A percentile compares a stretch with the other conserved stretches of the same genome.
Conservation (phyloP, 2,113 vertebrate species). For the Aptenodytes patagonicus region DNA sequence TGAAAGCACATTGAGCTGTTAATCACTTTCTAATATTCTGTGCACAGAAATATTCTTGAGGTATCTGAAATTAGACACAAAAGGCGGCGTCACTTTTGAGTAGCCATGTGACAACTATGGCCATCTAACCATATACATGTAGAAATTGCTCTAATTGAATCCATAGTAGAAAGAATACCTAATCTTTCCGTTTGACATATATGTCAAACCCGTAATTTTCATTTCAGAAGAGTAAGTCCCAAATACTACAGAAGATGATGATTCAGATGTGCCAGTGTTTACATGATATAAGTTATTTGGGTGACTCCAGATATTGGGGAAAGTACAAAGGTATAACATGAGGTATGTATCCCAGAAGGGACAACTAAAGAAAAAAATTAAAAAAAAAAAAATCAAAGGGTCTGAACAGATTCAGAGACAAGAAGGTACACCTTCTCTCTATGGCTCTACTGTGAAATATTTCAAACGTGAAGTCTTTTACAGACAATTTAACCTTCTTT, state of each 20-base stretch:
- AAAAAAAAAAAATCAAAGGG: neutral
- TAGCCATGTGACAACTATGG: neutral
- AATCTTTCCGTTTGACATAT: neutral
- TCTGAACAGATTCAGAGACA: neutral
- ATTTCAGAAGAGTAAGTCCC: neutral
- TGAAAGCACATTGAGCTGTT: constrained; percentile 27
- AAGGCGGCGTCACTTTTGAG: neutral
- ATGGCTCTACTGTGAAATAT: neutral
- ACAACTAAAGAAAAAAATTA: neutral
- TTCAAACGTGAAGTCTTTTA: neutral
- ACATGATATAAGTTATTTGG: neutral
- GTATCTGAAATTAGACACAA: constrained; percentile 8
- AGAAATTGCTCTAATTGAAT: neutral
- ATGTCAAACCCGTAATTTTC: neutral
- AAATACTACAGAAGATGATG: neutral
- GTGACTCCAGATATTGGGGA: neutral
- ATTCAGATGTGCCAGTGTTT: neutral
- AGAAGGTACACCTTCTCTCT: neutral
- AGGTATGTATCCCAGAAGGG: neutral
- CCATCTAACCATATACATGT: neutral
- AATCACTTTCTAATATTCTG: constrained; percentile 49
- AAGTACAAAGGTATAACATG: neutral
- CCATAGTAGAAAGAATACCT: neutral
- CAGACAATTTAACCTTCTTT: neutral
- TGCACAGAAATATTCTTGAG: constrained; percentile 29